These are phyloP conservation scores for Lepisosteus osseus DNA, from an alignment of 2,113 vertebrate species.

Conservation along the genomic window DNA sequence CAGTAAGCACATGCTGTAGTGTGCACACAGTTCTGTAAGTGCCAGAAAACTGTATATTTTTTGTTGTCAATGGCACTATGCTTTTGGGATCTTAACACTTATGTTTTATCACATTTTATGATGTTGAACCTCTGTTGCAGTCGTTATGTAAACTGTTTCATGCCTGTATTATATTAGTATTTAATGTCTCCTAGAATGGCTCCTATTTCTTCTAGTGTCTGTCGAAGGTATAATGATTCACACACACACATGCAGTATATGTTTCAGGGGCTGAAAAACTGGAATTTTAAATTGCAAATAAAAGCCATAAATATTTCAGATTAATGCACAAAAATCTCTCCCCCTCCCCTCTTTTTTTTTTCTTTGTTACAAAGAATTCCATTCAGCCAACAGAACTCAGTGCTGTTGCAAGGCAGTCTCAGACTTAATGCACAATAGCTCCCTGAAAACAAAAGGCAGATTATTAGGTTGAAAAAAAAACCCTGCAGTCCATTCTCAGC, in stretches of 20 bases:
- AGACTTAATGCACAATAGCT: slow-evolving; percentile 74
- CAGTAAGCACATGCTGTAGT: too few species aligned
- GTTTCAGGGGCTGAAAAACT: slow-evolving; percentile 34
- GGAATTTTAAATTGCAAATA: slow-evolving; percentile 58
- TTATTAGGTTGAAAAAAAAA: slow-evolving; percentile 76
- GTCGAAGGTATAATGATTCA: too few species aligned
- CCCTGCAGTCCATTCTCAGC: slow-evolving; percentile 64
- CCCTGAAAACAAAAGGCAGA: slow-evolving; percentile 84
- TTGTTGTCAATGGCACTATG: too few species aligned
- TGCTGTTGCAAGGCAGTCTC: slow-evolving; percentile 69
- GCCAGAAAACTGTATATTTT: too few species aligned
- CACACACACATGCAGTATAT: slow-evolving; percentile 17
- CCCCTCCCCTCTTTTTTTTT: slow-evolving; percentile 46
- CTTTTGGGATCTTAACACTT: too few species aligned
- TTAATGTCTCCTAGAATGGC: too few species aligned
- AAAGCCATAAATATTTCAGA: slow-evolving; percentile 72
- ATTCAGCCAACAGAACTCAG: slow-evolving; percentile 71
- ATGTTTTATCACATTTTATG: too few species aligned
- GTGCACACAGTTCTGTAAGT: too few species aligned
- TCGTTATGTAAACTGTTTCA: too few species aligned
- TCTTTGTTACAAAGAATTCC: slow-evolving; percentile 76
- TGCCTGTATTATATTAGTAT: too few species aligned
- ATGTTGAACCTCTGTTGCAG: too few species aligned
- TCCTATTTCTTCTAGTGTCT: too few species aligned
- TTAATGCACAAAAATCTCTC: slow-evolving; percentile 52